Conservation (phyloP, 2,797 vertebrate genomes). For the Sebastes nivosus region DNA sequence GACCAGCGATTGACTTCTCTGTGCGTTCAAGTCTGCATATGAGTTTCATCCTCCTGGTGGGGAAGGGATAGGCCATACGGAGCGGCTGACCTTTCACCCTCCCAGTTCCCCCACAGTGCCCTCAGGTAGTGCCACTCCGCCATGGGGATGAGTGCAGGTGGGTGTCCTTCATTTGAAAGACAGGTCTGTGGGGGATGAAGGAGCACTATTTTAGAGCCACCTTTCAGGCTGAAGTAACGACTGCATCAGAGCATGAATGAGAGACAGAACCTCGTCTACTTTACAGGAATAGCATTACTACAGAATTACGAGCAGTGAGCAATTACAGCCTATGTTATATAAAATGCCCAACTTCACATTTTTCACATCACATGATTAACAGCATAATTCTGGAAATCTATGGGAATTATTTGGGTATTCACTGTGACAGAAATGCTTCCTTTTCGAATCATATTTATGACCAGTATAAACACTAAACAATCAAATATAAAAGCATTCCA, state of each 20-base stretch:
- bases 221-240: conserved; percentile 11
- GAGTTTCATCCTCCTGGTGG: conserved; percentile 45
- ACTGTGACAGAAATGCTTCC: background rate
- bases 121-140: conserved; percentile 39
- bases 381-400: background rate
- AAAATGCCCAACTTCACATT: background rate
- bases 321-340: background rate
- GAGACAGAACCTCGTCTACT: background rate
- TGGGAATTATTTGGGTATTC: background rate
- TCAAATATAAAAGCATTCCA: background rate
- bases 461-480: background rate
- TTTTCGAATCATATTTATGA: background rate
- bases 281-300: background rate
- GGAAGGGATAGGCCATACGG: conserved; percentile 58
- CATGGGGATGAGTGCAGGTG: conserved; percentile 19
- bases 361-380: background rate
- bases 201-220: conserved; percentile 16
- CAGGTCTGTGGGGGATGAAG: background rate
- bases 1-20: conserved; percentile 26
- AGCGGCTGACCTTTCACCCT: conserved; percentile 72
- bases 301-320: background rate
- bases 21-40: conserved; percentile 21
- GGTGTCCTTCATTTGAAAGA: conserved; percentile 39
- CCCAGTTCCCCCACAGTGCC: conserved; percentile 38
- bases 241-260: background rate